Percentiles rank a stretch among this genome's conserved stretches.
These are phyloP conservation scores for Neoseiulus cucumeris DNA, from an alignment of 1,140 invertebrate genomes.

Conservation along the genomic window DNA sequence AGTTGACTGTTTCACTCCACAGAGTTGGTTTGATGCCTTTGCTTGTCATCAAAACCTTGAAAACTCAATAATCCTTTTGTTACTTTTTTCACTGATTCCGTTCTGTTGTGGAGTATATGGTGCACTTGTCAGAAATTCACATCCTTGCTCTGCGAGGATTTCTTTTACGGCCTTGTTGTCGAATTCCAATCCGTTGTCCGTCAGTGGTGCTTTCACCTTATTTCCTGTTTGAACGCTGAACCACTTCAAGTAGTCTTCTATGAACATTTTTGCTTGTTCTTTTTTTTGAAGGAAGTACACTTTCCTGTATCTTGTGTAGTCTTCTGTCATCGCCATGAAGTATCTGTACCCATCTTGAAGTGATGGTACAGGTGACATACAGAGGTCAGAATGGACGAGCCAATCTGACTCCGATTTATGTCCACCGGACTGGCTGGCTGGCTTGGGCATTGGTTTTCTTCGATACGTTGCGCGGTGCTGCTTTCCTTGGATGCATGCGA, in stretches of 20 bases:
- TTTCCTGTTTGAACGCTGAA: too few species aligned
- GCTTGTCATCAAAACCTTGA: background rate
- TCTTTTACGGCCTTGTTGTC: background rate
- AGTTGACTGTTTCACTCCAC: background rate
- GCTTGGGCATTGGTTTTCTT: background rate
- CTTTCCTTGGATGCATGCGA: too few species aligned
- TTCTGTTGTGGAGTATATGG: too few species aligned
- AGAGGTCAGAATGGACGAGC: background rate
- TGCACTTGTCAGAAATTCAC: too few species aligned
- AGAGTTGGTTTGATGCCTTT: background rate
- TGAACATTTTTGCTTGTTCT: too few species aligned
- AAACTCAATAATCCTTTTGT: too few species aligned
- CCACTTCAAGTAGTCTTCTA: background rate
- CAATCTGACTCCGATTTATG: too few species aligned
- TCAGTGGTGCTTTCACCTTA: too few species aligned
- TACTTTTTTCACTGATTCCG: too few species aligned
- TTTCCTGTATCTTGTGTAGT: background rate
- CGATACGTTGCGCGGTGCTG: background rate
- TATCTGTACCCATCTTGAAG: background rate
- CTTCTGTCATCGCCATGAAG: background rate
- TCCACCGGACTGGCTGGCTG: too few species aligned
- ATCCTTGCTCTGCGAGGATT: too few species aligned
- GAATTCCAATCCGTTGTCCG: background rate
- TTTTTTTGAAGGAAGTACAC: background rate
- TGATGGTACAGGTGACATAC: background rate